A percentile compares a stretch with the other conserved stretches of the same genome.
These are phyloP conservation scores for Chamaea fasciata DNA, from an alignment of 2,113 vertebrate genomes.

Conservation along the genomic window DNA sequence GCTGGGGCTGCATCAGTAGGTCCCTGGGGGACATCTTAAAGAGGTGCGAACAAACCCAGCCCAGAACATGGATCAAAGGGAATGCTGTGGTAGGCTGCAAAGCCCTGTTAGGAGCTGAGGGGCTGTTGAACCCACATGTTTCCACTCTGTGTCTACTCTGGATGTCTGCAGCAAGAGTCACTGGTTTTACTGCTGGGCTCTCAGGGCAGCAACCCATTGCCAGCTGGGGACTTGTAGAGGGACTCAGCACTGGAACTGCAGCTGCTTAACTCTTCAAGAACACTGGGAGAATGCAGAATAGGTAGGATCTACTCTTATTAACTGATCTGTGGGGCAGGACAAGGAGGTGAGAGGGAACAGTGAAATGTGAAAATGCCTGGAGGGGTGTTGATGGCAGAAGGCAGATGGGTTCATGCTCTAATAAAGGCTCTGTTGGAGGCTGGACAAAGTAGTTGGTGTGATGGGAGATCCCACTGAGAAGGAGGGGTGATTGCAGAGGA, in stretches of 20 bases:
- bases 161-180: not conserved
- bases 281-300: not conserved
- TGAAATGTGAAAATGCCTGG: not conserved
- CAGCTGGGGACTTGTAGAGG: not conserved
- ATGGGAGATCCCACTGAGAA: not conserved
- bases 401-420: not conserved
- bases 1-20: accelerated
- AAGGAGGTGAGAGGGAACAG: not conserved
- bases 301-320: not conserved
- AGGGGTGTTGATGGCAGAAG: not conserved
- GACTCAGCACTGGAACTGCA: not conserved
- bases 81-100: not conserved
- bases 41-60: not conserved
- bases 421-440: not conserved
- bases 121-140: not conserved
- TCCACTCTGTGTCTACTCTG: not conserved
- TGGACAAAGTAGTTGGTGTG: not conserved
- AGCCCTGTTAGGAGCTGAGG: not conserved
- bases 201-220: not conserved
- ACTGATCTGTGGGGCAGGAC: not conserved
- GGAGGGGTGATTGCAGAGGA: not conserved
- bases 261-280: not conserved
- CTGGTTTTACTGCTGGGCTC: not conserved
- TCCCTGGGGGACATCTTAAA: not conserved
- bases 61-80: not conserved